These are phyloP conservation scores for Hecatera dysodea DNA, from an alignment of 2,888 invertebrate species.

Conservation along the genomic window DNA sequence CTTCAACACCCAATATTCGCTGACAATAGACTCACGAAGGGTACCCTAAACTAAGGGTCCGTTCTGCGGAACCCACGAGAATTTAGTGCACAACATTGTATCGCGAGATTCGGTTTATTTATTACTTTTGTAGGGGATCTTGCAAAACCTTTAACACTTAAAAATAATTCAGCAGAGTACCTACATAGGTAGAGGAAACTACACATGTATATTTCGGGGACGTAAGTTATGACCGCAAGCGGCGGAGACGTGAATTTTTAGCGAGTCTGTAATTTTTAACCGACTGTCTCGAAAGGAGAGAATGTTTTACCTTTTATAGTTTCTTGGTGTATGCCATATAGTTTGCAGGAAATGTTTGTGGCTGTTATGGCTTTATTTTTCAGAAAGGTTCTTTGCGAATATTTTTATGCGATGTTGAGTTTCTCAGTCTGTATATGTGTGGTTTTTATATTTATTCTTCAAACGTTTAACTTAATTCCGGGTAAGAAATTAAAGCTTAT, in stretches of 20 bases:
- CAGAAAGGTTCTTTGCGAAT: background rate
- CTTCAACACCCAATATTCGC: constrained; percentile 43
- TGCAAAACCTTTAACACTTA: constrained; percentile 81
- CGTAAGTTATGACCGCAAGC: constrained; percentile 46
- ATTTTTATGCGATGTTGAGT: background rate
- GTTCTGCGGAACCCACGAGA: constrained; percentile 53
- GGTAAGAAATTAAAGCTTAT: background rate
- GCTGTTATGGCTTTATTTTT: constrained; percentile 8
- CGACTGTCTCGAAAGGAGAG: background rate
- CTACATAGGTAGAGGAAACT: constrained; percentile 7
- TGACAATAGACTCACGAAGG: constrained; percentile 61
- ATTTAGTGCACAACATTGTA: constrained; percentile 70
- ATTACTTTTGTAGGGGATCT: constrained; percentile 70
- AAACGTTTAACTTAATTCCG: background rate
- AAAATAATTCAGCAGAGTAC: constrained; percentile 79
- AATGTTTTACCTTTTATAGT: constrained; percentile 21
- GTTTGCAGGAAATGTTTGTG: constrained; percentile 10
- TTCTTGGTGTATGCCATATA: constrained; percentile 18
- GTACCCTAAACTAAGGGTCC: constrained; percentile 55
- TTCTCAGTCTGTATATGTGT: background rate
- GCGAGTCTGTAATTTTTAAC: constrained; percentile 12
- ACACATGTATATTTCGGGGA: constrained; percentile 47
- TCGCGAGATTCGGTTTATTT: constrained; percentile 74
- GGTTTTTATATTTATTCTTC: background rate
- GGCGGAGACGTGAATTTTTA: constrained; percentile 33